Conservation (phyloP, 2,797 vertebrate genomes). For the Spinibarbus caldwelli region DNA sequence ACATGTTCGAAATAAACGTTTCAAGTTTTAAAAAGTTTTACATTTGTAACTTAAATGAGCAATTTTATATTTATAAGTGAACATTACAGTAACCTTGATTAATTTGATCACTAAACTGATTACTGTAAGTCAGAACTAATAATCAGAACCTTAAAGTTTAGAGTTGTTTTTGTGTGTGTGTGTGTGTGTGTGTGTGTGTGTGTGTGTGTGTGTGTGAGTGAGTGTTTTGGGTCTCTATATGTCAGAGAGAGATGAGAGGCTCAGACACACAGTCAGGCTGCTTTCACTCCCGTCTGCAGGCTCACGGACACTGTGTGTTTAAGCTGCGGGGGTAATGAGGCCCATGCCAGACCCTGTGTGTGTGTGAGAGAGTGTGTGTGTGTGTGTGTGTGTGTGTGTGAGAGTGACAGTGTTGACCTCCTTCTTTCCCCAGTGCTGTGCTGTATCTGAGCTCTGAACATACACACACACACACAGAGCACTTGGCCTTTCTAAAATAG, state of each 20-base stretch:
- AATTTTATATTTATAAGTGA: too few relatives aligned
- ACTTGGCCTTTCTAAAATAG: constrained; percentile 55
- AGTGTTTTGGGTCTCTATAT: constrained; percentile 1
- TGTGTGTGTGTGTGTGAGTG: neutral
- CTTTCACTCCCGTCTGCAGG: constrained; percentile 40
- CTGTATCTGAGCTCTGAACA: constrained; percentile 29
- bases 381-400: neutral
- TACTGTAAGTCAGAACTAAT: neutral
- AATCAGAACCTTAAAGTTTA: too few relatives aligned
- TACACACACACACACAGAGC: constrained; percentile 27
- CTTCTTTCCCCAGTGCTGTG: neutral
- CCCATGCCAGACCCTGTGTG: neutral
- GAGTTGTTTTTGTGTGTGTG: too few relatives aligned
- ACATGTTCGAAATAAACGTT: too few relatives aligned
- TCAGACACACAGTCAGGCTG: constrained; percentile 34
- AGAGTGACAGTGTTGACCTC: constrained; percentile 35
- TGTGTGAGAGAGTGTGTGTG: neutral
- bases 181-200: neutral
- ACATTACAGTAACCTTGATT: neutral
- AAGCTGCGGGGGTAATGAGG: constrained; percentile 27
- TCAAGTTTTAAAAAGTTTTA: too few relatives aligned
- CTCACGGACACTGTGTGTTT: constrained; percentile 33
- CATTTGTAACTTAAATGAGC: too few relatives aligned
- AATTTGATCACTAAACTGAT: neutral
- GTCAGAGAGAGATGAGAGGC: constrained; percentile 4